phyloP scores from a whole-genome alignment of 2,113 vertebrate species.

The Trinectes maculatus region DNA sequence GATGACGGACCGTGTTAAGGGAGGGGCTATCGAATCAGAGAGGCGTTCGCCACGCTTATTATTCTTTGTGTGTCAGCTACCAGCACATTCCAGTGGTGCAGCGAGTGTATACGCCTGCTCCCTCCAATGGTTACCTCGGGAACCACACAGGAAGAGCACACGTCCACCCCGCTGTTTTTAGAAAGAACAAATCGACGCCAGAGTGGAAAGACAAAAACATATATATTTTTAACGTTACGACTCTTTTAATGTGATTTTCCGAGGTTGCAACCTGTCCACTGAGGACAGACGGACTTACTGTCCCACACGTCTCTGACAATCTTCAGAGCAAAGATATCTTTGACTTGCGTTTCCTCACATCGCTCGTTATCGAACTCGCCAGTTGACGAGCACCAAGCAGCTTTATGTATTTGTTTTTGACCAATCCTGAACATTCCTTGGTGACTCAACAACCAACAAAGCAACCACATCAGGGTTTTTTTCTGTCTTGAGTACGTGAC shows the following conservation, averaged over 20 bases:
- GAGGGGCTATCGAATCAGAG: slow-evolving; percentile 49
- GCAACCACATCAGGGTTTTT: slow-evolving; percentile 28
- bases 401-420: slow-evolving; percentile 52
- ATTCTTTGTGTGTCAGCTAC: slow-evolving; percentile 44
- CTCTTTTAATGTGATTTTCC: no score
- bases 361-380: no score
- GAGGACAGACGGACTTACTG: no score
- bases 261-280: no score
- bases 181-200: neutral
- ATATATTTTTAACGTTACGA: no score
- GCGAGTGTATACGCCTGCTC: slow-evolving; percentile 9
- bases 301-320: no score
- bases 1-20: slow-evolving; percentile 43
- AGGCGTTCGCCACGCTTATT: slow-evolving; percentile 30
- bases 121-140: slow-evolving; percentile 1
- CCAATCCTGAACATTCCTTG: slow-evolving; percentile 39
- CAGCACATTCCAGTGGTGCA: slow-evolving; percentile 53
- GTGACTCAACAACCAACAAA: slow-evolving; percentile 36
- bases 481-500: slow-evolving; percentile 44
- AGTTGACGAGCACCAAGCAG: slow-evolving; percentile 7
- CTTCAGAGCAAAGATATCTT: no score
- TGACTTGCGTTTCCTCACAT: no score
- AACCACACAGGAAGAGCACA: slow-evolving; percentile 6
- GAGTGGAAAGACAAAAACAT: neutral
- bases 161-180: neutral